These are phyloP conservation scores for Nesospiza acunhae DNA, from an alignment of 2,113 vertebrate genomes.

Conservation along the genomic window DNA sequence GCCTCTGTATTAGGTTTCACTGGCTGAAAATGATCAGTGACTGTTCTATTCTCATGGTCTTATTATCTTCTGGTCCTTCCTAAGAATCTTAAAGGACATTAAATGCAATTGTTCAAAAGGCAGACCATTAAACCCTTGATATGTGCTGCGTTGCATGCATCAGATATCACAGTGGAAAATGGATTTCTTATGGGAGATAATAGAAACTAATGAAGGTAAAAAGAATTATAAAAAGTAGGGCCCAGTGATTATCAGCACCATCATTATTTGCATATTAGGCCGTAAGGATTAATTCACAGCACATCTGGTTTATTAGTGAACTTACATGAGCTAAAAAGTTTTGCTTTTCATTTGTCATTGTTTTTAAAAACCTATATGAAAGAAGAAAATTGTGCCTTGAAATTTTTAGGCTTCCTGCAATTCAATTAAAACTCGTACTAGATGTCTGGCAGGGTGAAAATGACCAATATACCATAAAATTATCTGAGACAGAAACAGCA, in stretches of 20 bases:
- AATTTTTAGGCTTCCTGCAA: conserved; percentile 5
- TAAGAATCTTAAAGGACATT: conserved; percentile 72
- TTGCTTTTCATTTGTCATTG: conserved; percentile 35
- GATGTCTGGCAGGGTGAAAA: not conserved
- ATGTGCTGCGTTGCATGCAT: conserved; percentile 12
- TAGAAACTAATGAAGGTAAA: conserved; percentile 70
- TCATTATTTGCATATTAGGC: conserved; percentile 70
- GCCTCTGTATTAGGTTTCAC: conserved; percentile 39
- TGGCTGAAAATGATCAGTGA: conserved; percentile 16
- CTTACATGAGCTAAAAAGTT: conserved; percentile 32
- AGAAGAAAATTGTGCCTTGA: not conserved
- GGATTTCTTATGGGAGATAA: conserved; percentile 64
- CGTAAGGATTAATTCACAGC: conserved; percentile 41
- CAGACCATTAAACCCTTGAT: conserved; percentile 68
- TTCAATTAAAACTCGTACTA: not conserved
- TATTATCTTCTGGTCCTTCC: conserved; percentile 53
- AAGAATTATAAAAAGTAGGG: conserved; percentile 63
- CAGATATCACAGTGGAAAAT: conserved; percentile 55
- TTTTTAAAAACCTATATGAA: not conserved
- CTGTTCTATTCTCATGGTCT: conserved; percentile 27
- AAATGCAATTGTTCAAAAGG: conserved; percentile 74
- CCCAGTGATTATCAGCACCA: conserved; percentile 61
- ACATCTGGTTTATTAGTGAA: conserved; percentile 63
- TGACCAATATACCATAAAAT: not conserved
- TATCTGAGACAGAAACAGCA: not conserved